A percentile compares a stretch with the other conserved stretches of the same genome.
These are phyloP conservation scores for Perithous albicinctus DNA, from an alignment of 2,888 invertebrate genomes.

Conservation along the genomic window DNA sequence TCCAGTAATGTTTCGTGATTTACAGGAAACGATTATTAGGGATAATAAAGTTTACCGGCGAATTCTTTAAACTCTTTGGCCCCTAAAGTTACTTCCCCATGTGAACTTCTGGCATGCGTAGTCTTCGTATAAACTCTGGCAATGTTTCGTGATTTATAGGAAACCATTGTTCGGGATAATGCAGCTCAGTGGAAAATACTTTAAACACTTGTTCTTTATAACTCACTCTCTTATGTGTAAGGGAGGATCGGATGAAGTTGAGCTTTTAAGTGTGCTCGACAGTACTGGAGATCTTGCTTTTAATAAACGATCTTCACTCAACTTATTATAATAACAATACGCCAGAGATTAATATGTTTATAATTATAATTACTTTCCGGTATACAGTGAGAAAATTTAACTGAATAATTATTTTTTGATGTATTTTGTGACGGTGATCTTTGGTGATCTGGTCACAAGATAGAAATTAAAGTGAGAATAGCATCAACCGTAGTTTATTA, in stretches of 20 bases:
- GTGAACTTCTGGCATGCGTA: slow-evolving; percentile 3
- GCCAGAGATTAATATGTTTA: no score
- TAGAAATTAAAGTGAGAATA: no score
- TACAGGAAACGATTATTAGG: slow-evolving; percentile 39
- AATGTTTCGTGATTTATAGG: slow-evolving; percentile 1
- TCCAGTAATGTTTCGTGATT: slow-evolving; percentile 31
- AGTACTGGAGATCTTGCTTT: no score
- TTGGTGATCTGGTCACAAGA: no score
- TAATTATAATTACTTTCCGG: no score
- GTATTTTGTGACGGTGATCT: no score
- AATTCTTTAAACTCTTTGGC: slow-evolving; percentile 25
- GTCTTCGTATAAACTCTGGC: background rate
- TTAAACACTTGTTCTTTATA: background rate
- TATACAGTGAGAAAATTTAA: no score
- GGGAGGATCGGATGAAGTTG: background rate
- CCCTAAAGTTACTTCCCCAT: background rate
- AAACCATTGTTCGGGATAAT: slow-evolving; percentile 1
- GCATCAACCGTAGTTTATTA: no score
- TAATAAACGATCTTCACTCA: no score
- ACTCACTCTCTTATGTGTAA: background rate
- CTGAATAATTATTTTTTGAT: no score
- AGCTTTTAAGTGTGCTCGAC: background rate
- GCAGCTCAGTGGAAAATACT: background rate
- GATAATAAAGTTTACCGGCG: slow-evolving; percentile 24
- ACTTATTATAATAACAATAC: no score